phyloP scores from a whole-genome alignment of 2,888 invertebrate species.

The Tipula helvola region DNA sequence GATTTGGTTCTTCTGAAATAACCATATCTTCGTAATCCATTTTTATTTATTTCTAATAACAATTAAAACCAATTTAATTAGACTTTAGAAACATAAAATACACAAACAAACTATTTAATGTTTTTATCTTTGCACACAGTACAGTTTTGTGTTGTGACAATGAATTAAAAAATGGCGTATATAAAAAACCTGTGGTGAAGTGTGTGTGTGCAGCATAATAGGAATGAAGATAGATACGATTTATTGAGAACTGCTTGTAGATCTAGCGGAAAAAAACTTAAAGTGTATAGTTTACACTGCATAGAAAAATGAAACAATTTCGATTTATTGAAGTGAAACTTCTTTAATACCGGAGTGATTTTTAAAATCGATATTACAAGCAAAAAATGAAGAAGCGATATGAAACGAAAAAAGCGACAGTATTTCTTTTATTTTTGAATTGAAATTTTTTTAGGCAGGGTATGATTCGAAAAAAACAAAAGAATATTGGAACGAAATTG shows the following conservation, averaged over 20 bases:
- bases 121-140: neutral
- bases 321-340: too few species aligned
- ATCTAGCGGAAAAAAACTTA: too few species aligned
- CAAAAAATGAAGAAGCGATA: too few species aligned
- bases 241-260: too few species aligned
- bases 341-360: too few species aligned
- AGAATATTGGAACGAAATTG: too few species aligned
- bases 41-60: neutral
- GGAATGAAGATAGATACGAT: neutral
- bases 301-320: neutral
- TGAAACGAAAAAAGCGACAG: too few species aligned
- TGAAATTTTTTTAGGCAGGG: too few species aligned
- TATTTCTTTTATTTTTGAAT: too few species aligned
- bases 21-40: slow-evolving; percentile 34
- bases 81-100: neutral
- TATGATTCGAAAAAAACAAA: too few species aligned
- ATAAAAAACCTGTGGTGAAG: neutral
- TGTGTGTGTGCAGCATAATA: neutral
- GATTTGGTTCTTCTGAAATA: slow-evolving; percentile 29
- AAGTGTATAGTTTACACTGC: too few species aligned
- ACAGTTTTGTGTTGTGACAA: neutral
- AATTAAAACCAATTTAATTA: neutral
- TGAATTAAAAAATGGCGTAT: neutral
- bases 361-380: too few species aligned
- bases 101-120: neutral